Base-by-base conservation (phyloP, 2,113 vertebrate genomes). In the Oostethus manadensis region DNA sequence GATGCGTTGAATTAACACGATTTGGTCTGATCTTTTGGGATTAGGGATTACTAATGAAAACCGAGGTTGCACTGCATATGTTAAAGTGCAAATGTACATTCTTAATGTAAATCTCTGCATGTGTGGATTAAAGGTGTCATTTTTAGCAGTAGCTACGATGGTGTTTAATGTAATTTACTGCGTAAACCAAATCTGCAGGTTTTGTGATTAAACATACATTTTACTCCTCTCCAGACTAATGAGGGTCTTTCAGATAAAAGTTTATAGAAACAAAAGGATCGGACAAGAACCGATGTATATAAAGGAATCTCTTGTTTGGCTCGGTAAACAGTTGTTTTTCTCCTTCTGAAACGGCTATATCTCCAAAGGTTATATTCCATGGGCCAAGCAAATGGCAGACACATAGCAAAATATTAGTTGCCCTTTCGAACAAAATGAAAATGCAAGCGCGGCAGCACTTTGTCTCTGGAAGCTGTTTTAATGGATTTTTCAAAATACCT, bases 351-450 rank as follows among this genome's bases (percentile, higher is more conserved):
- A 70, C 61, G 56, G 42, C 60, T 68, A 49, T 63, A 73, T 67
- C 70, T 64, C 48, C 68, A 74, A 64, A 69, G 64, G 42, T 44
- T 65, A 70, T 62, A 66, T 54, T 72, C 73, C 56, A 3, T 16
- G 20, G 51, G 70, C 61, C 14, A 70, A 68, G 79, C 71, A 83
- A 69, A 79, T 76, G 54, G 54, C 59, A 77, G 68, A 50, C 67
- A 51, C 50, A 46, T 10, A 56, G 58, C 33, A 70, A 77, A 76
- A 80, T 76, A 70, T 75, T 68, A 67, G 68, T 61, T 83, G 70
- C 71, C 76, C 77, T 80, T 80, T 86, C 44, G 71, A 76, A 71
- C 50, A 66, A 79, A 82, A 83, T 79, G 61, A 64, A 64, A 80
- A 79, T 26, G 51, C 35, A 65, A 69, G 62, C 43, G 43, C 47